phyloP scores from a whole-genome alignment of 2,797 vertebrate genomes.

The Acropternis orthonyx region DNA sequence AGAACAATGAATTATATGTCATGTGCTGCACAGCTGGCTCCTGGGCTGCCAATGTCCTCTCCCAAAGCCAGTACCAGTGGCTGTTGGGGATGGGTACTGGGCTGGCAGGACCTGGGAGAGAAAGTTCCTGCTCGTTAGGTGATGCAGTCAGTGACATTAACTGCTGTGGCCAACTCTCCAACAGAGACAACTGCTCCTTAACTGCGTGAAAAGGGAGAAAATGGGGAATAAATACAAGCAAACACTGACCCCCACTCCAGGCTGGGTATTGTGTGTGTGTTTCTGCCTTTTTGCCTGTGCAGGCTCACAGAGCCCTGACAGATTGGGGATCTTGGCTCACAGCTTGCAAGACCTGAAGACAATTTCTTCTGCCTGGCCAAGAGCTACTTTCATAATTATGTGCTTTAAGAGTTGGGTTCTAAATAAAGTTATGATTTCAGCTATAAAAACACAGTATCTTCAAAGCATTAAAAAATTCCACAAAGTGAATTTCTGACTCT shows the following conservation, averaged over 20 bases:
- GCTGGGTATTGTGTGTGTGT: accelerated
- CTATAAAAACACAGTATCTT: background rate
- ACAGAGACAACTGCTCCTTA: background rate
- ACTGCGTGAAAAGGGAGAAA: background rate
- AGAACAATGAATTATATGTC: constrained; percentile 33
- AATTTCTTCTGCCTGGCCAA: background rate
- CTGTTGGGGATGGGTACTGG: accelerated
- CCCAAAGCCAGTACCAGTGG: background rate
- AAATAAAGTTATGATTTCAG: background rate
- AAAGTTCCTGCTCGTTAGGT: background rate
- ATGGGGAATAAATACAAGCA: background rate
- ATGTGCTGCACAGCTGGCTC: background rate
- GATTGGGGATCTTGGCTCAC: accelerated
- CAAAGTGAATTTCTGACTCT: background rate
- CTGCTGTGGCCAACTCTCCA: background rate
- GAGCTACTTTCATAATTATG: background rate
- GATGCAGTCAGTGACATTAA: background rate
- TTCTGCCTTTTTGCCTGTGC: background rate
- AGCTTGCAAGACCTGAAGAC: background rate
- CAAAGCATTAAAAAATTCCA: background rate
- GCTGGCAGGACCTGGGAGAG: background rate
- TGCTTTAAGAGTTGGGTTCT: background rate
- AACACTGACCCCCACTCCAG: background rate
- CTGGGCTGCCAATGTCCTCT: background rate
- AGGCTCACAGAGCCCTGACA: background rate